phyloP scores from a whole-genome alignment of 2,888 invertebrate species.

The Gastrophysa polygoni region DNA sequence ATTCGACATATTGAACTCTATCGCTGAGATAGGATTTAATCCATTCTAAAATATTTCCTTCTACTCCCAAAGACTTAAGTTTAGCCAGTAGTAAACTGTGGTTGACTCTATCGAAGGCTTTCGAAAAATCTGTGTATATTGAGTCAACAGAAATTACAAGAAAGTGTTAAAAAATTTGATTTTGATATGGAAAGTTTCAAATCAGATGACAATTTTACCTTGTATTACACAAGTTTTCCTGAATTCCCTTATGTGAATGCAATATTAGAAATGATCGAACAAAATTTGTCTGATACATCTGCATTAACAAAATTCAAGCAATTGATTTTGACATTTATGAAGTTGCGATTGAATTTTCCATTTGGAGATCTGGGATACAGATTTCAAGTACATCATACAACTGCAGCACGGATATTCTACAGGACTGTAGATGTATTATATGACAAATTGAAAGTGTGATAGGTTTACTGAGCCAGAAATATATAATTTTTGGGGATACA shows the following conservation, averaged over 20 bases:
- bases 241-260: slow-evolving; percentile 11
- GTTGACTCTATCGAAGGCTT: too few relatives aligned
- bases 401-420: slow-evolving; percentile 12
- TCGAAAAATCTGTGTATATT: too few relatives aligned
- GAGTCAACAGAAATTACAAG: slow-evolving; percentile 6
- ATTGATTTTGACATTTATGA: slow-evolving; percentile 16
- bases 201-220: slow-evolving; percentile 9
- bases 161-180: slow-evolving; percentile 1
- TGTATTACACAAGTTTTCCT: slow-evolving; percentile 12
- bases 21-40: too few relatives aligned
- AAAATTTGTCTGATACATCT: neutral
- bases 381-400: slow-evolving; percentile 14
- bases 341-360: slow-evolving; percentile 14
- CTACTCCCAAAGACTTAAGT: too few relatives aligned
- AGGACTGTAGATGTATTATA: slow-evolving; percentile 9
- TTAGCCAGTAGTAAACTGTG: too few relatives aligned
- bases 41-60: too few relatives aligned
- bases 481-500: too few relatives aligned
- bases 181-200: slow-evolving; percentile 7
- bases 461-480: too few relatives aligned
- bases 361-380: slow-evolving; percentile 18
- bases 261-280: slow-evolving; percentile 1
- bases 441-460: slow-evolving; percentile 14
- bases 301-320: slow-evolving; percentile 6
- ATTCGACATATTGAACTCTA: too few relatives aligned